Conservation (phyloP, 2,888 invertebrate genomes). For the Orthosia gracilis region DNA sequence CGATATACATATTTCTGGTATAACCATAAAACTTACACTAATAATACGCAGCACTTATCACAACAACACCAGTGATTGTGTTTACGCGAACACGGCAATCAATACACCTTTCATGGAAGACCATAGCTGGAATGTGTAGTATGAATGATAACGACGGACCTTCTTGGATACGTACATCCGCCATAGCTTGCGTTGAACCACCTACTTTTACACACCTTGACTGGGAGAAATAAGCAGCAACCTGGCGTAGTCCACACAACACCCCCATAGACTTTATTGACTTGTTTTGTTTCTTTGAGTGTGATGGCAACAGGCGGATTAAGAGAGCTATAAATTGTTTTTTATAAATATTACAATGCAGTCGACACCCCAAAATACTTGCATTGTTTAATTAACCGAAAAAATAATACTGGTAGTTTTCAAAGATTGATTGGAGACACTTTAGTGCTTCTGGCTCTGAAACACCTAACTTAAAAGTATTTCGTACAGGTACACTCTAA, state of each 20-base stretch:
- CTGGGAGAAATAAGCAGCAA: constrained; percentile 22
- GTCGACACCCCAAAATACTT: constrained; percentile 10
- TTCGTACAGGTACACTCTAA: constrained; percentile 33
- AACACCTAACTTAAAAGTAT: constrained; percentile 15
- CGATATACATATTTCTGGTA: constrained; percentile 80
- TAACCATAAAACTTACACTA: constrained; percentile 55
- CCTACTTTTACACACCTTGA: constrained; percentile 29
- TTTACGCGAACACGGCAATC: constrained; percentile 36
- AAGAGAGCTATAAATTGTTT: constrained; percentile 9
- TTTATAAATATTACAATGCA: constrained; percentile 19
- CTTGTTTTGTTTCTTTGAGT: constrained; percentile 43
- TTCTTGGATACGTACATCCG: constrained; percentile 16
- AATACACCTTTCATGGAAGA: constrained; percentile 20
- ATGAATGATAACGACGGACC: constrained; percentile 13
- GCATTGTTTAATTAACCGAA: constrained; percentile 14
- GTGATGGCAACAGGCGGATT: constrained; percentile 31
- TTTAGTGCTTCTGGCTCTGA: constrained; percentile 16
- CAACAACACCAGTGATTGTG: constrained; percentile 31
- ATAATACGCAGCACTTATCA: constrained; percentile 52
- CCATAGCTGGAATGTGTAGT: constrained; percentile 6
- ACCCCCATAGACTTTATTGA: constrained; percentile 34
- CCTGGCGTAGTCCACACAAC: constrained; percentile 35
- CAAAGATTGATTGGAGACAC: constrained; percentile 15
- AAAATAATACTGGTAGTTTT: constrained; percentile 16
- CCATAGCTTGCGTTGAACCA: constrained; percentile 23